Evolutionary conservation across 2,888 invertebrate species (phyloP).

Genomic region (Petrophora chlorosata): DNA sequence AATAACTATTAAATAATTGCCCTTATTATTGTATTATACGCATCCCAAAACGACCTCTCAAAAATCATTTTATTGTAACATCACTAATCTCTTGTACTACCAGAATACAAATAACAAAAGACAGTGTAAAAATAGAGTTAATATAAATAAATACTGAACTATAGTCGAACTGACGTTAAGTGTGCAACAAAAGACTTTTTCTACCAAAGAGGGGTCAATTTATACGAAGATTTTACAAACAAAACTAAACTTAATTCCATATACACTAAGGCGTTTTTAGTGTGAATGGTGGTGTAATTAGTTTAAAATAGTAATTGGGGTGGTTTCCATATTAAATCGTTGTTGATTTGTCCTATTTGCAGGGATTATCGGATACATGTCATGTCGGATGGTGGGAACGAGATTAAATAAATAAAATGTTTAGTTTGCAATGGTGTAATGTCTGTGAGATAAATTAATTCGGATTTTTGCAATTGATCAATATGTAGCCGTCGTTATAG

Average conservation of each 20-base stretch:
- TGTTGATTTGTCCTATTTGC: conserved; percentile 34
- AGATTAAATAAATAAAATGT: background rate
- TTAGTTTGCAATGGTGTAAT: too few species aligned
- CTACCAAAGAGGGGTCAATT: conserved; percentile 21
- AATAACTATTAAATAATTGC: conserved; percentile 15
- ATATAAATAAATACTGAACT: conserved; percentile 69
- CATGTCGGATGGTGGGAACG: conserved; percentile 43
- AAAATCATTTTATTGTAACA: conserved; percentile 17
- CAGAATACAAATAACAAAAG: conserved; percentile 46
- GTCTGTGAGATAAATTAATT: too few species aligned
- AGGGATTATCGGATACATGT: conserved; percentile 66
- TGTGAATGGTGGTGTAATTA: conserved; percentile 18
- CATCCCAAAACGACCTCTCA: conserved; percentile 8
- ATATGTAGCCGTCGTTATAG: too few species aligned
- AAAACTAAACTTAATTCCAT: background rate
- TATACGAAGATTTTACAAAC: background rate
- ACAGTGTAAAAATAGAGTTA: conserved; percentile 72
- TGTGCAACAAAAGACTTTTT: conserved; percentile 60
- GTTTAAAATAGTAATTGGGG: conserved; percentile 30
- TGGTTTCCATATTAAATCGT: conserved; percentile 35
- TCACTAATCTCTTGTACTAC: conserved; percentile 27
- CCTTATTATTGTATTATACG: conserved; percentile 5
- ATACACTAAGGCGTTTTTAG: background rate
- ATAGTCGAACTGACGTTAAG: conserved; percentile 65
- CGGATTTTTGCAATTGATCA: too few species aligned